Evolutionary conservation across 37 sponge, comb jelly and placozoan genomes (phyloP).

Genomic region (Chondrosia reniformis): DNA sequence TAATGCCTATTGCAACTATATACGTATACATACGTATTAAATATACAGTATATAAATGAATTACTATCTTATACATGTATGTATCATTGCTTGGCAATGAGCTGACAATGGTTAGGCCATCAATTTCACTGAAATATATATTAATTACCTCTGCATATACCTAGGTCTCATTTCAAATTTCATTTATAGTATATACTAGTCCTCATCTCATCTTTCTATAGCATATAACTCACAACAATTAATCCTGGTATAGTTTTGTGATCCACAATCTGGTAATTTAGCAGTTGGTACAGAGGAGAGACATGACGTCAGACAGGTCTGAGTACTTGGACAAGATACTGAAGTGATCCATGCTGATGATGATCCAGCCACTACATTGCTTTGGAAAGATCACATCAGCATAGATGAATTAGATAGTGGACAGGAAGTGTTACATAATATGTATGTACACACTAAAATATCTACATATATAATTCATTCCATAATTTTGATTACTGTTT

Average conservation of each 20-base stretch:
- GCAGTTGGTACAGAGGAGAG: not conserved
- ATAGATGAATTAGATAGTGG: no score
- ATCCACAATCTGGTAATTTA: no score
- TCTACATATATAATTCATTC: not conserved
- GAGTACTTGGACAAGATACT: not conserved
- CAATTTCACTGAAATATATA: no score
- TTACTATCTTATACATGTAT: no score
- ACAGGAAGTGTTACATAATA: not conserved
- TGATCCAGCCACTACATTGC: not conserved
- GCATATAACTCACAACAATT: not conserved
- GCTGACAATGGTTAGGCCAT: no score
- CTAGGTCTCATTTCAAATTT: no score
- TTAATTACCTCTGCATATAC: no score
- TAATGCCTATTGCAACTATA: no score
- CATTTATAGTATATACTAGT: not conserved
- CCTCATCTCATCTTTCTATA: not conserved
- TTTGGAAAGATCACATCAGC: no score
- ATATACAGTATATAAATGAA: no score
- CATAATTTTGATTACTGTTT: not conserved
- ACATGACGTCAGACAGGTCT: not conserved
- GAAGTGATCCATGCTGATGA: conserved; percentile 14
- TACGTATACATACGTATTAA: no score
- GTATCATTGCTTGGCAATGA: no score
- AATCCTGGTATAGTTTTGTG: not conserved
- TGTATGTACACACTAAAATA: not conserved